Evolutionary conservation across 2,888 invertebrate genomes (phyloP).

Genomic region (Melieria omissa): DNA sequence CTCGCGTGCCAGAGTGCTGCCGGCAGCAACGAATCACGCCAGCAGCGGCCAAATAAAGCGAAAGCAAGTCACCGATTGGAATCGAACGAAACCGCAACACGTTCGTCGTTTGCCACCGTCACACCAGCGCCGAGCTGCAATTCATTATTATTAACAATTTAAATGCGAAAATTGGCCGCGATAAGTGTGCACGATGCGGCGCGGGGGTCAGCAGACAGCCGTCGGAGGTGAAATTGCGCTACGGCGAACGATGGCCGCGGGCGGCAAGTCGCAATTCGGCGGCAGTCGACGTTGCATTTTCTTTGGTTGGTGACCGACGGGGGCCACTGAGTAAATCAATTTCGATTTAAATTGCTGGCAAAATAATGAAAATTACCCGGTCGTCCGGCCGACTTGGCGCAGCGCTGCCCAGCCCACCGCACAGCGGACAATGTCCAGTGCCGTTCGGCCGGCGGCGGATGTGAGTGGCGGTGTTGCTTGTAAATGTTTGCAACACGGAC

Average conservation of each 20-base stretch:
- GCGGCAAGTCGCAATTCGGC: neutral
- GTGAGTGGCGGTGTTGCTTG: neutral
- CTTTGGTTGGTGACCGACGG: neutral
- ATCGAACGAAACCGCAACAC: neutral
- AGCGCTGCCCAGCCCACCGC: no score
- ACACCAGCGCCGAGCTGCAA: conserved; percentile 1
- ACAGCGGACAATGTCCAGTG: neutral
- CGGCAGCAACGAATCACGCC: neutral
- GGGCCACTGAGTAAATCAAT: conserved; percentile 23
- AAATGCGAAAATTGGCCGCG: neutral
- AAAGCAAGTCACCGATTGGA: neutral
- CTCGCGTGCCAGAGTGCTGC: conserved; percentile 23
- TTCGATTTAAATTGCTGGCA: conserved; percentile 27
- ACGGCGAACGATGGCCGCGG: neutral
- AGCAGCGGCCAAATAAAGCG: neutral
- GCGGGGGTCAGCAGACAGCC: no score
- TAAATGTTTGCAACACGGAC: neutral
- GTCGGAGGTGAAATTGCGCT: neutral
- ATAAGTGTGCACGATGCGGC: no score
- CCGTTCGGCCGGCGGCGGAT: neutral
- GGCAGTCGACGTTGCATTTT: neutral
- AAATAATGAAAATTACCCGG: conserved; percentile 24
- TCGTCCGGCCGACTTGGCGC: neutral
- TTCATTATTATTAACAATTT: conserved; percentile 9
- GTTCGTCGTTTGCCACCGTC: neutral